Evolutionary conservation across 2,113 vertebrate species (phyloP).

Genomic region (Laticauda laticaudata): DNA sequence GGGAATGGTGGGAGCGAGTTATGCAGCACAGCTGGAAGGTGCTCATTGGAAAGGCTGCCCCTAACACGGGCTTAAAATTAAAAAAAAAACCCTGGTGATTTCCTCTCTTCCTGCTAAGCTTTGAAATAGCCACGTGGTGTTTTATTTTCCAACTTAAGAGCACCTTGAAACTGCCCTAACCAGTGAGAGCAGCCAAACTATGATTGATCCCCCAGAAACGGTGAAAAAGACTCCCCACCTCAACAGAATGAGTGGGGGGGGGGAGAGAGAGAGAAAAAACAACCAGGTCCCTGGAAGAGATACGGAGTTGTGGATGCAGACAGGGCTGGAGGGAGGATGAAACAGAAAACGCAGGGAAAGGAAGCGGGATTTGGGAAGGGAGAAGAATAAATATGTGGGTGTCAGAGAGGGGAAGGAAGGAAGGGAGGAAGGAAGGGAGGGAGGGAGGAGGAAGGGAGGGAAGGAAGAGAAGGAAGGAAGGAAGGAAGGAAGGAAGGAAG

Average conservation of each 20-base stretch:
- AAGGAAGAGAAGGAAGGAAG: rapidly evolving
- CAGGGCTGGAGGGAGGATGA: not conserved
- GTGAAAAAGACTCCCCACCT: not conserved
- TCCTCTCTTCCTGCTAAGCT: not conserved
- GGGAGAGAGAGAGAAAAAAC: too few relatives aligned
- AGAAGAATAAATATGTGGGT: too few relatives aligned
- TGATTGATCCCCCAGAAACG: not conserved
- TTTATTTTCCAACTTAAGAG: not conserved
- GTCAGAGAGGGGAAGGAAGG: rapidly evolving
- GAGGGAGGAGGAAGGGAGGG: rapidly evolving
- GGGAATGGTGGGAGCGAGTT: not conserved
- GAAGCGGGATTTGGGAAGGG: not conserved
- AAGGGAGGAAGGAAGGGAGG: rapidly evolving
- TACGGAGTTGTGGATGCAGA: not conserved
- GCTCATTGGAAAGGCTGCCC: not conserved
- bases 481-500: rapidly evolving
- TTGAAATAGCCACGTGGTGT: not conserved
- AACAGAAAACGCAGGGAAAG: too few relatives aligned
- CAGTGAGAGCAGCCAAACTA: not conserved
- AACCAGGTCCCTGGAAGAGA: not conserved
- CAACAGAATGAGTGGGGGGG: not conserved
- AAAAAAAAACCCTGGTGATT: too few relatives aligned
- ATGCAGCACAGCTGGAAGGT: not conserved
- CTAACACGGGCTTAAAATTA: not conserved
- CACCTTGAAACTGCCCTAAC: not conserved